Percentiles rank a stretch among this genome's conserved stretches.
phyloP scores from a whole-genome alignment of 1,140 invertebrate genomes.

The Tetragnatha versicolor region DNA sequence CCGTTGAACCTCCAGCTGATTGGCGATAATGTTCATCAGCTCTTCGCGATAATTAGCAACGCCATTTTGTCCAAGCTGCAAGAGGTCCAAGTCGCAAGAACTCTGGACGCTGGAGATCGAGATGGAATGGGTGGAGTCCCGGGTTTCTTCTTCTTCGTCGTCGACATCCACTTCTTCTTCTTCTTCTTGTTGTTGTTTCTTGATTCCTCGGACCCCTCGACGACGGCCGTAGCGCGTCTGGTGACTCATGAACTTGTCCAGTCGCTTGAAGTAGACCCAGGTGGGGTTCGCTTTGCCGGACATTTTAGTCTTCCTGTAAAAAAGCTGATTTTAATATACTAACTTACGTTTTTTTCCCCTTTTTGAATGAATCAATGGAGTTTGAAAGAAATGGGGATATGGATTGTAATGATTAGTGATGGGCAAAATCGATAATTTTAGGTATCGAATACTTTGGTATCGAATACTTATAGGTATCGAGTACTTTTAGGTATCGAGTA shows the following conservation, averaged over 20 bases:
- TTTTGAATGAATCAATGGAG: too few species aligned
- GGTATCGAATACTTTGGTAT: too few species aligned
- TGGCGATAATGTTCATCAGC: not conserved
- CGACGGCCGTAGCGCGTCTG: not conserved
- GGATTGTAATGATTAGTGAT: too few species aligned
- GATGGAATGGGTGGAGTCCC: not conserved
- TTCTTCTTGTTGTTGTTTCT: not conserved
- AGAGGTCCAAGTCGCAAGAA: not conserved
- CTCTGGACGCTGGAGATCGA: not conserved
- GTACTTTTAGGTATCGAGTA: too few species aligned
- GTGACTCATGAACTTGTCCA: conserved; percentile 1
- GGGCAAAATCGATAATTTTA: too few species aligned
- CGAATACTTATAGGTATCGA: too few species aligned
- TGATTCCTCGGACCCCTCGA: not conserved
- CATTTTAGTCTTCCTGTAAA: conserved; percentile 9
- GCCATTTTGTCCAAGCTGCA: not conserved
- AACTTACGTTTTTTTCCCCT: too few species aligned
- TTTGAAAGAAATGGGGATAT: too few species aligned
- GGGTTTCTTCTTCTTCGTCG: not conserved
- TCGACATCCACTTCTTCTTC: not conserved
- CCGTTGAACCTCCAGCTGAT: not conserved
- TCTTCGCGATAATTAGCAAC: not conserved
- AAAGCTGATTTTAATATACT: too few species aligned
- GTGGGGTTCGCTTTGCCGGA: not conserved
- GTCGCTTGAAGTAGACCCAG: conserved; percentile 24